These are phyloP conservation scores for Salvator merianae DNA, from an alignment of 2,113 vertebrate species.

Conservation along the genomic window DNA sequence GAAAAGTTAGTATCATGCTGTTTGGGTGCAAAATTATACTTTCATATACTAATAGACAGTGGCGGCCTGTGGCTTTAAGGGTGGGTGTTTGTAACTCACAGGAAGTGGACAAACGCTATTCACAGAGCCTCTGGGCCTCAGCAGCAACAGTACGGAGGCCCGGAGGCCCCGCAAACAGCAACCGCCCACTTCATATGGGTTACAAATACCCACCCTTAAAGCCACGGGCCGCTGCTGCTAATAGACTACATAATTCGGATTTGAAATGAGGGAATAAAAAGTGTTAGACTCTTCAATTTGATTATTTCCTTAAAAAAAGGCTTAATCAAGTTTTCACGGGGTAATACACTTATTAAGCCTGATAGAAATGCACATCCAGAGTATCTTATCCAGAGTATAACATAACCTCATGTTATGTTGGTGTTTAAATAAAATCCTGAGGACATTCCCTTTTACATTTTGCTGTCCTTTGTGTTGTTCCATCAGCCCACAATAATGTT, in stretches of 20 bases:
- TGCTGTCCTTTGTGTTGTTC: slow-evolving; percentile 10
- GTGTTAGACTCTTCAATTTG: neutral
- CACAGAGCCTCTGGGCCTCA: no score
- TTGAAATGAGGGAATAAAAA: neutral
- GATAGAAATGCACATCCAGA: neutral
- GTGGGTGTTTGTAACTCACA: no score
- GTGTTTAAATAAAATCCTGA: slow-evolving; percentile 3
- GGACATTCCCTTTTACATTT: neutral
- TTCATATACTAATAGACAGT: slow-evolving; percentile 16
- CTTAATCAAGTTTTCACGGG: slow-evolving; percentile 18
- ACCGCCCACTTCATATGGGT: no score
- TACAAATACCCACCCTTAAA: no score
- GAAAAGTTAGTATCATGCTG: neutral
- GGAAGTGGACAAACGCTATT: no score
- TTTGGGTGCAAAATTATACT: neutral
- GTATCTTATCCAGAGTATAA: neutral
- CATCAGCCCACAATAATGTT: neutral
- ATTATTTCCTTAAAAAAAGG: slow-evolving; percentile 4
- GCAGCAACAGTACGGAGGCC: no score
- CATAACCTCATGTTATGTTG: neutral
- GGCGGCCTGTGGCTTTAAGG: no score
- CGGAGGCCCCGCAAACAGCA: no score
- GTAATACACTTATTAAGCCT: slow-evolving; percentile 6
- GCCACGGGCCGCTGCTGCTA: no score
- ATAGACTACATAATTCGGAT: slow-evolving; percentile 28